Percentiles rank a stretch among this genome's conserved stretches.
phyloP scores from a whole-genome alignment of 2,113 vertebrate genomes.

The Grammomys surdaster region DNA sequence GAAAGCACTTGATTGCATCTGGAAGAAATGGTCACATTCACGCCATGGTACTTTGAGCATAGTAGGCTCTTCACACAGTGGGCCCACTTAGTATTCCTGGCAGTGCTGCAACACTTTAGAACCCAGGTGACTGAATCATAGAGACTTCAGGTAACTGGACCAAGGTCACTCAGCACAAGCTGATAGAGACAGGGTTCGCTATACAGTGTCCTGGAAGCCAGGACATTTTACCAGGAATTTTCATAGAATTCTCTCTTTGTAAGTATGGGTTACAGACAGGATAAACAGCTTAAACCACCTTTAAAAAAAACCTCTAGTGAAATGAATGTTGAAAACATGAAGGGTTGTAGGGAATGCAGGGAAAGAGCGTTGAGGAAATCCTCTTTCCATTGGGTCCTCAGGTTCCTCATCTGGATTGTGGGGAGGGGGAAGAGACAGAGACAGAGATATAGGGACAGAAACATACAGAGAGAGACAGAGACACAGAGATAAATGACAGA shows the following conservation, averaged over 20 bases:
- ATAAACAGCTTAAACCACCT: background rate
- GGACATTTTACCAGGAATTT: background rate
- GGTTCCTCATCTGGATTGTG: background rate
- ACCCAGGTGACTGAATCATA: background rate
- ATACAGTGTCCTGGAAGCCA: background rate
- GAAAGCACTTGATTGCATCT: background rate
- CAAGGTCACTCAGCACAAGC: background rate
- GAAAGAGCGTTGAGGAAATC: background rate
- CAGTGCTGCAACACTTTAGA: background rate
- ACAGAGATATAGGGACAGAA: no score
- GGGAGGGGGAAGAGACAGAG: background rate
- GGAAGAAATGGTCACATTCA: no score
- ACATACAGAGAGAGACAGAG: no score
- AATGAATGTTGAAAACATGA: background rate
- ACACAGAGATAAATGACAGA: no score
- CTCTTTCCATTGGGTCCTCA: background rate
- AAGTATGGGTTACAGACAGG: background rate
- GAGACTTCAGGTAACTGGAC: background rate
- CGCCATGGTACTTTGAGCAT: fast-evolving
- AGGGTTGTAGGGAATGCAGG: background rate
- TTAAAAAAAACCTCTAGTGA: background rate
- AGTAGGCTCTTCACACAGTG: no score
- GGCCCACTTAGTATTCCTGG: background rate
- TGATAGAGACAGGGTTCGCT: background rate
- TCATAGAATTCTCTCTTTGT: background rate